Conservation (phyloP, 2,113 vertebrate species). For the Bagarius yarrelli region DNA sequence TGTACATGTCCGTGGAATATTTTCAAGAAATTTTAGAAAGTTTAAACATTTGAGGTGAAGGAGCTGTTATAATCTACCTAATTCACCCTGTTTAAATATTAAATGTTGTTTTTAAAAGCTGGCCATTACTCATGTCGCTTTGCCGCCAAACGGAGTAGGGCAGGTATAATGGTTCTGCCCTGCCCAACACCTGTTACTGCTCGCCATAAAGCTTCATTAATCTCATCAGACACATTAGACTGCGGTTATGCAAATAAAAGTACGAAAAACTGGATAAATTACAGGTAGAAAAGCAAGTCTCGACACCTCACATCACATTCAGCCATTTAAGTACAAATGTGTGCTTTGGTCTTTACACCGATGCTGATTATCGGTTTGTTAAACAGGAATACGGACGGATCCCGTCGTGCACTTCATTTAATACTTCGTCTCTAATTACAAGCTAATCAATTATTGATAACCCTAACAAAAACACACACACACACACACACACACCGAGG, state of each 20-base stretch:
- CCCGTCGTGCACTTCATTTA: not conserved
- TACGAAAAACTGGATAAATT: slow-evolving; percentile 3
- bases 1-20: too few species aligned
- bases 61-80: not conserved
- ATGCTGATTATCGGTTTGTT: too few species aligned
- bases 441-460: slow-evolving; percentile 45
- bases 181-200: slow-evolving; percentile 18
- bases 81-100: not conserved
- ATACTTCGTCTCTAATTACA: slow-evolving; percentile 33
- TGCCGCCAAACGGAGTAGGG: too few species aligned
- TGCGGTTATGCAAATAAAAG: slow-evolving; percentile 30
- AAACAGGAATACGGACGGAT: not conserved
- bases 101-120: not conserved
- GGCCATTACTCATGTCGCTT: not conserved
- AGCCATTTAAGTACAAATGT: not conserved
- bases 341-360: not conserved
- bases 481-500: not conserved
- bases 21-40: too few species aligned
- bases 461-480: not conserved
- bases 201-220: not conserved
- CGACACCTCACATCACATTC: not conserved
- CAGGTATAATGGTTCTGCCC: not conserved
- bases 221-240: not conserved
- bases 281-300: slow-evolving; percentile 14
- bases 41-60: too few species aligned